phyloP scores from a whole-genome alignment of 53 echinoderm and acorn worm genomes.

The Henricia sp. region DNA sequence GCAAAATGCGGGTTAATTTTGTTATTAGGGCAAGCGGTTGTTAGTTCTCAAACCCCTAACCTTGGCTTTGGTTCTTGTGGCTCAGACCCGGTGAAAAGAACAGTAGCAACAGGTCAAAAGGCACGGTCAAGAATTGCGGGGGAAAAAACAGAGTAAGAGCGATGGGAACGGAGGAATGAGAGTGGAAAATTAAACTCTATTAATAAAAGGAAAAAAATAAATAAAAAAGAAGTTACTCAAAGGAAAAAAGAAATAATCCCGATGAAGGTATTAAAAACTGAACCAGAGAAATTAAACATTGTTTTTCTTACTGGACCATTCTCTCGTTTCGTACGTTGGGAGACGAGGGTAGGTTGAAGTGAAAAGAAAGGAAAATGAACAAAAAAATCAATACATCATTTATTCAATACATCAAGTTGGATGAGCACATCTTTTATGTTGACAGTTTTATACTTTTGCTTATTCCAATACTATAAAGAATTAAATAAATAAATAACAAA shows the following conservation, averaged over 20 bases:
- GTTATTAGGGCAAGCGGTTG: conserved; percentile 8
- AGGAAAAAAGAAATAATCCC: conserved; percentile 30
- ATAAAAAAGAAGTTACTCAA: conserved; percentile 21
- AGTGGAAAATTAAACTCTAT: neutral
- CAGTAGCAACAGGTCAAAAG: conserved; percentile 50
- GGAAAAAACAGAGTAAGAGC: conserved; percentile 35
- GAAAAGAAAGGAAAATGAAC: conserved; percentile 47
- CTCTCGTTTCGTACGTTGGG: conserved; percentile 62
- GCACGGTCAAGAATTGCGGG: conserved; percentile 46
- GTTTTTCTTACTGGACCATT: conserved; percentile 57
- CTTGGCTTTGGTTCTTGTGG: conserved; percentile 52
- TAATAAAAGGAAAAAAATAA: conserved; percentile 20
- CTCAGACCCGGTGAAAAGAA: conserved; percentile 54
- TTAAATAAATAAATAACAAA: neutral
- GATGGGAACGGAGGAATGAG: conserved; percentile 56
- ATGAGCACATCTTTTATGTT: neutral
- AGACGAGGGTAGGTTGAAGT: conserved; percentile 52
- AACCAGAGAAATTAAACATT: conserved; percentile 55
- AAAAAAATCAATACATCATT: conserved; percentile 53
- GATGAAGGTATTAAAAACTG: conserved; percentile 20
- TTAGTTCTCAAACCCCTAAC: conserved; percentile 51
- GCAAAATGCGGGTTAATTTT: conserved; percentile 52
- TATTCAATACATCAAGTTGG: conserved; percentile 46
- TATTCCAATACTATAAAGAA: no score
- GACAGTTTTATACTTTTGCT: neutral